These are phyloP conservation scores for Malurus alboscapulatus DNA, from an alignment of 2,113 vertebrate species.

Conservation along the genomic window DNA sequence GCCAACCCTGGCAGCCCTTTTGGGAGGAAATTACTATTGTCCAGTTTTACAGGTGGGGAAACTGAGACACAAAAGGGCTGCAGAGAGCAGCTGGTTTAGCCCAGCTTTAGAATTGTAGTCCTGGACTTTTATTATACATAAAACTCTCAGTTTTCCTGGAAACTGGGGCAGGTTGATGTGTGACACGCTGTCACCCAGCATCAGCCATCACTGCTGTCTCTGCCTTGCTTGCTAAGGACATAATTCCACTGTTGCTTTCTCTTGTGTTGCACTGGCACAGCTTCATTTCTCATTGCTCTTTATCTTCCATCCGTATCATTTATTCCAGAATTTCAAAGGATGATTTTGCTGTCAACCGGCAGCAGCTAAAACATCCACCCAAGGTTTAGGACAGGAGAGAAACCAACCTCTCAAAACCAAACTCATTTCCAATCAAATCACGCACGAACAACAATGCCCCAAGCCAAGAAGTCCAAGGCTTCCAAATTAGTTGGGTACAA, in stretches of 20 bases:
- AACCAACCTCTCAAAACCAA: neutral
- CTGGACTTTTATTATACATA: neutral
- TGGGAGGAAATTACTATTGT: conserved; percentile 11
- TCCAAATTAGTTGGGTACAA: neutral
- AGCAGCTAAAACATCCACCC: neutral
- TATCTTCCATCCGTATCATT: neutral
- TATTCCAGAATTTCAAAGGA: neutral
- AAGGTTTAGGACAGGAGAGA: neutral
- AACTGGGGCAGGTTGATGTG: neutral
- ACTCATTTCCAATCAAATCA: neutral
- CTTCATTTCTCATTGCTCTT: neutral
- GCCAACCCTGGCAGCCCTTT: neutral
- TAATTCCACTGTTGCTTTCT: neutral
- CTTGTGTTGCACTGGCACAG: neutral
- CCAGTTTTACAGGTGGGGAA: conserved; percentile 23
- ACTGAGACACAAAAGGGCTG: neutral
- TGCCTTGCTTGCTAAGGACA: neutral
- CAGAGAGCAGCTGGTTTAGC: neutral
- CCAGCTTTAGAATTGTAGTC: neutral
- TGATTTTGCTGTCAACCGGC: neutral
- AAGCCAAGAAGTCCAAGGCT: neutral
- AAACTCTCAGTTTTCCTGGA: neutral
- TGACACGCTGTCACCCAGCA: neutral
- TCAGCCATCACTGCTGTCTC: neutral
- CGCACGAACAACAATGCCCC: neutral